Conservation (phyloP, 2,888 invertebrate genomes). For the Drosophila anomelani region DNA sequence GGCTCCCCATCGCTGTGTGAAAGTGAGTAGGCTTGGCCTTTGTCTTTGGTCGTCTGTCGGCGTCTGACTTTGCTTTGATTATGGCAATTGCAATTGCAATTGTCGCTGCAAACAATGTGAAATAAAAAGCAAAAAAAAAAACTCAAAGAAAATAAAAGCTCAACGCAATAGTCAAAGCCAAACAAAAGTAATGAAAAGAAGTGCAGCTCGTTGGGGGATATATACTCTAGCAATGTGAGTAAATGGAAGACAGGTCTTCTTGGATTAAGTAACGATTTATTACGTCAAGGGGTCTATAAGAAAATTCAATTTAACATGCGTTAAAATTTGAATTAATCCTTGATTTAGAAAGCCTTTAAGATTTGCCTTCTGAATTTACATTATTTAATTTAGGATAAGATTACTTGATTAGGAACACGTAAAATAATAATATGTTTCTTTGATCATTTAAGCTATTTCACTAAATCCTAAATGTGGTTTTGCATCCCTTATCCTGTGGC, state of each 20-base stretch:
- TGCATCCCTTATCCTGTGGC: neutral
- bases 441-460: neutral
- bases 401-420: too few species aligned
- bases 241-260: neutral
- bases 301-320: neutral
- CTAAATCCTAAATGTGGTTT: neutral
- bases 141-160: slow-evolving; percentile 50
- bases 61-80: slow-evolving; percentile 75
- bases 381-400: neutral
- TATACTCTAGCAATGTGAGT: slow-evolving; percentile 10
- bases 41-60: slow-evolving; percentile 59
- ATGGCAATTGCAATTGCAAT: slow-evolving; percentile 73
- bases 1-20: slow-evolving; percentile 38
- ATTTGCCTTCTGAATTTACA: neutral
- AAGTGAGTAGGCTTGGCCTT: slow-evolving; percentile 75
- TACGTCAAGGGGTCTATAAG: neutral
- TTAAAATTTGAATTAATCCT: neutral
- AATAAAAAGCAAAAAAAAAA: slow-evolving; percentile 22
- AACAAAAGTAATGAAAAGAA: slow-evolving; percentile 70
- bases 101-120: slow-evolving; percentile 72
- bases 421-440: neutral
- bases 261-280: neutral
- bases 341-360: too few species aligned
- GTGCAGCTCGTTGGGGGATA: slow-evolving; percentile 48
- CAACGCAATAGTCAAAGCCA: slow-evolving; percentile 66